These are phyloP conservation scores for Muschampia plurimacula DNA, from an alignment of 2,888 invertebrate species.

Conservation along the genomic window DNA sequence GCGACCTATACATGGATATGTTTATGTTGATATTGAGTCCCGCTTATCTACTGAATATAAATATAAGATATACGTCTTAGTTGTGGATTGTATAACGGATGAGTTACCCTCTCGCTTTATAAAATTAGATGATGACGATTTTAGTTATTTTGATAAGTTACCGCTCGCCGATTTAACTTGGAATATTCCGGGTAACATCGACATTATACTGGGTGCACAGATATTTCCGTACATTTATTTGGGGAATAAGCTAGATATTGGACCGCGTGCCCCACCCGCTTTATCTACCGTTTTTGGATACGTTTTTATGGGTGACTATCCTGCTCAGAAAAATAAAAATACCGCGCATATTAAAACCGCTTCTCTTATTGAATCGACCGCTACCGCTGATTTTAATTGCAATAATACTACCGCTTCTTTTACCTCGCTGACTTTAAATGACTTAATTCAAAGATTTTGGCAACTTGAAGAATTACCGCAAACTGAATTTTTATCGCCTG, in stretches of 20 bases:
- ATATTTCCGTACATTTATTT: background rate
- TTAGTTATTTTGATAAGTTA: background rate
- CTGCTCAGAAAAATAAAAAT: background rate
- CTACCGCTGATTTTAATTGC: no score
- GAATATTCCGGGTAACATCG: background rate
- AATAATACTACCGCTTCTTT: background rate
- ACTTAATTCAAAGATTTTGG: background rate
- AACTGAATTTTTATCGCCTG: background rate
- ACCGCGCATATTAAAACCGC: no score
- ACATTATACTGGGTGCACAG: conserved; percentile 1
- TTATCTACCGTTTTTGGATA: conserved; percentile 3
- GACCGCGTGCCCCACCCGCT: background rate
- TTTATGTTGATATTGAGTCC: conserved; percentile 5
- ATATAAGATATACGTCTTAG: background rate
- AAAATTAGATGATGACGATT: background rate
- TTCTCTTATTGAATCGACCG: no score
- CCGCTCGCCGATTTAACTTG: background rate
- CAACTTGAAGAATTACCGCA: background rate
- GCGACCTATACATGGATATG: background rate
- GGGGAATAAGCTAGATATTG: background rate
- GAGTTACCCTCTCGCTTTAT: background rate
- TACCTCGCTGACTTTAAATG: background rate
- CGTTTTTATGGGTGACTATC: background rate
- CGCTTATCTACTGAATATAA: background rate
- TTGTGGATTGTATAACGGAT: background rate